Evolutionary conservation across 1,140 invertebrate genomes (phyloP), one percentile per base, ranked within the genome.

Genomic region (Lutraria rhynchaena): DNA sequence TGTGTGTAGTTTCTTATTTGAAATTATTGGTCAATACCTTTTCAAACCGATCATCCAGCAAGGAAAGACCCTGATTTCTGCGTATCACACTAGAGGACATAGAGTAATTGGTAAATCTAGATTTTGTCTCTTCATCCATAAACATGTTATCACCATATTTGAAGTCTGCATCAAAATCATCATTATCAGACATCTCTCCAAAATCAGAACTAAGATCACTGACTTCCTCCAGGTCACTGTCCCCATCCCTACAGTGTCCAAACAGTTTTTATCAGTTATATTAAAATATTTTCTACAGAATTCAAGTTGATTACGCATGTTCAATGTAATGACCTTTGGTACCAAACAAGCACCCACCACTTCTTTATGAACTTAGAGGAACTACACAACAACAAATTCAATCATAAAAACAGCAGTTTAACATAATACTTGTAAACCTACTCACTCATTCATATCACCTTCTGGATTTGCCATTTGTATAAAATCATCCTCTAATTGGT

Each of bases 1-100:
- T n/a, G n/a, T n/a, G n/a, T n/a, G n/a, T n/a, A n/a, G n/a, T n/a
- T n/a, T n/a, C n/a, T n/a, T n/a, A n/a, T n/a, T n/a, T n/a, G n/a
- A n/a, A n/a, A n/a, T n/a, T n/a, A n/a, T n/a, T n/a, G n/a, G n/a
- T n/a, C 24, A 53, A 35, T 78, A 97, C 96, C 92, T 95, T 95
- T 93, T 99, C 98, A 94, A 99, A 99, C 88, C 95, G 94, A 88
- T 98, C 95, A 94, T 99, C 98, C 0, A 99, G 91, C 35, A 97
- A 89, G 0, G 95, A 94, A 0, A 99, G 93, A 61, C 96, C 95
- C 73, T 97, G 94, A 92, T 98, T 98, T 84, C 98, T 94, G 74
- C 94, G 94, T 3, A 99, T 96, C 0, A 98, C 95, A 87, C 97
- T 98, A 57, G 97, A 98, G 0, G 96, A 96, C 95, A 99, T 96